phyloP scores from a whole-genome alignment of 2,113 vertebrate genomes.

The Myotis yumanensis region DNA sequence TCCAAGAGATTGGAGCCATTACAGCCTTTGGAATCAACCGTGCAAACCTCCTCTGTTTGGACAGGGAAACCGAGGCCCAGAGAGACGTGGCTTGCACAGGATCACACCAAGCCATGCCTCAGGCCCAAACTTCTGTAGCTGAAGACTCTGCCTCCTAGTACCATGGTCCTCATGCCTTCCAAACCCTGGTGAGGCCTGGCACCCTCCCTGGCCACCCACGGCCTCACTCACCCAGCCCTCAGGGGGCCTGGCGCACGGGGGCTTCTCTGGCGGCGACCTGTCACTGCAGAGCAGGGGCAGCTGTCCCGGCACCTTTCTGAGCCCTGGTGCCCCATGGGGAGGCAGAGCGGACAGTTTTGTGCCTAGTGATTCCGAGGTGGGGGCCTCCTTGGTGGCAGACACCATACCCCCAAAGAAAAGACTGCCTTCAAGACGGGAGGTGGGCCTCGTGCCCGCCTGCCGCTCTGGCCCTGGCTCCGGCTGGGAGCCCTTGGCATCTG shows the following conservation, averaged over 20 bases:
- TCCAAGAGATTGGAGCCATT: background rate
- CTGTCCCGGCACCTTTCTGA: slow-evolving; percentile 48
- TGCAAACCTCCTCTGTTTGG: background rate
- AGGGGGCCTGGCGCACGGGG: background rate
- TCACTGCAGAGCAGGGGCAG: slow-evolving; percentile 30
- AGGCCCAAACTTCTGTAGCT: background rate
- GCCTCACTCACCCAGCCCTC: slow-evolving; percentile 88
- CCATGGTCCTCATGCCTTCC: background rate
- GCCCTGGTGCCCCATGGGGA: background rate
- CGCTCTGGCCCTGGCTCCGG: background rate
- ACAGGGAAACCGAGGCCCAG: background rate
- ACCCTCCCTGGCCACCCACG: background rate
- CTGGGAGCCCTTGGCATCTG: background rate
- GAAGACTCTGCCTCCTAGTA: background rate
- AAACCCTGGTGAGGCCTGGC: background rate
- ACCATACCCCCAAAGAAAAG: slow-evolving; percentile 86
- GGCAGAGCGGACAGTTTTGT: slow-evolving; percentile 46
- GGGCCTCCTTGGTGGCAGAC: background rate
- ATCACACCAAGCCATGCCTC: background rate
- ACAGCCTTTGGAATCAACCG: background rate
- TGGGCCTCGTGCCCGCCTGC: slow-evolving; percentile 60
- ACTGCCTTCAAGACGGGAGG: slow-evolving; percentile 92
- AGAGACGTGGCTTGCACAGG: background rate
- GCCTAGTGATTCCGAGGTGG: slow-evolving; percentile 45
- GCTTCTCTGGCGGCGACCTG: slow-evolving; percentile 34